Conservation (phyloP, 2,888 invertebrate genomes). For the Amblyjoppa fuscipennis region DNA sequence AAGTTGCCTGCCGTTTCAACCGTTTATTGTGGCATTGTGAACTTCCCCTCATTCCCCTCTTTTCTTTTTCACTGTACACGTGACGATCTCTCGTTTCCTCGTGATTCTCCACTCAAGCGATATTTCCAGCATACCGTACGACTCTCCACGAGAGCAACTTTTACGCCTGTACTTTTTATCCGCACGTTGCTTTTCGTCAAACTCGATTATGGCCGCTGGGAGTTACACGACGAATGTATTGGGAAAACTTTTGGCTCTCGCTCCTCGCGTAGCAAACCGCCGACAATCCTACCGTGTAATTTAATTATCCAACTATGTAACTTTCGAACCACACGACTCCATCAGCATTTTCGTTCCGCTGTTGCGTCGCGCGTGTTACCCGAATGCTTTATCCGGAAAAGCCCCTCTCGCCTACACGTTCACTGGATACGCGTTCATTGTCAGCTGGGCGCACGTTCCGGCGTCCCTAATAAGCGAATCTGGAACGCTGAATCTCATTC, state of each 20-base stretch:
- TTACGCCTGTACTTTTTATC: not conserved
- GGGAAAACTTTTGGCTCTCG: not conserved
- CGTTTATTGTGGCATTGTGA: constrained; percentile 50
- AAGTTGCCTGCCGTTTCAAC: constrained; percentile 52
- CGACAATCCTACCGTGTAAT: not conserved
- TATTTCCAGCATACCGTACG: not conserved
- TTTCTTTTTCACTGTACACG: constrained; percentile 20
- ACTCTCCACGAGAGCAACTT: not conserved
- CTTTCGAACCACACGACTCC: constrained; percentile 18
- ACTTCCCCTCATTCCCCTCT: not conserved
- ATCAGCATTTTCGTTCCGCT: constrained; percentile 51
- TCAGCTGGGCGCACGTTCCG: constrained; percentile 49
- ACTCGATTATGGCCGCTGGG: not conserved
- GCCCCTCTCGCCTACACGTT: not conserved
- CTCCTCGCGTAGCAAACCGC: not conserved
- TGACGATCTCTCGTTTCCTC: not conserved
- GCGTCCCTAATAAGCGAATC: constrained; percentile 70
- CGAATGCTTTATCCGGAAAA: constrained; percentile 45
- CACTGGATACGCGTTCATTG: constrained; percentile 42
- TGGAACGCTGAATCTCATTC: constrained; percentile 65
- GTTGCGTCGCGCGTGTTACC: constrained; percentile 31
- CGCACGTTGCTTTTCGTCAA: not conserved
- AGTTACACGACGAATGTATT: not conserved
- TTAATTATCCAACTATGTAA: not conserved
- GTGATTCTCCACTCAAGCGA: not conserved